A percentile compares a stretch with the other conserved stretches of the same genome.
These are phyloP conservation scores for Dermolepida albohirtum DNA, from an alignment of 2,888 invertebrate species.

Conservation along the genomic window DNA sequence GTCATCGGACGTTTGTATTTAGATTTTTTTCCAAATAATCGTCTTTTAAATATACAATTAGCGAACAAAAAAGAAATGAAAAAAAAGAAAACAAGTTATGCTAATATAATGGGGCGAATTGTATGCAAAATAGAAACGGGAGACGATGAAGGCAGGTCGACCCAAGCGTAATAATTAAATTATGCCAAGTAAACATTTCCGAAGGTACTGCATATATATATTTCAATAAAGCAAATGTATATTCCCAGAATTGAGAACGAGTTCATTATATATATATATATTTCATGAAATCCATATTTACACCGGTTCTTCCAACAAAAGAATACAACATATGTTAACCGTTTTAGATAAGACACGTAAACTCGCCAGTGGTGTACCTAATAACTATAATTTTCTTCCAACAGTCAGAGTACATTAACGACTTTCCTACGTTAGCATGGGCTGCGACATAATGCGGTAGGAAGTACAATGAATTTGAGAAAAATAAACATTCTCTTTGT, in stretches of 20 bases:
- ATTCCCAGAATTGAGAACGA: constrained; percentile 10
- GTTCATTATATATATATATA: constrained; percentile 6
- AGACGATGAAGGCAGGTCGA: constrained; percentile 1
- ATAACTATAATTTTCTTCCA: constrained; percentile 28
- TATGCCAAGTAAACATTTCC: constrained; percentile 4
- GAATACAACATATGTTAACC: constrained; percentile 24
- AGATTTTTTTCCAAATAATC: neutral
- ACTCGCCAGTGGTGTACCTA: constrained; percentile 21
- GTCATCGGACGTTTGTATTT: too few species aligned
- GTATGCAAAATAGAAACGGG: constrained; percentile 17
- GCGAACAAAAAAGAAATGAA: neutral
- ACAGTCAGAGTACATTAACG: constrained; percentile 14
- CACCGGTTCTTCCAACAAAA: constrained; percentile 20
- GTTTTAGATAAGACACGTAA: constrained; percentile 31
- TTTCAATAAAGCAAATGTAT: constrained; percentile 3
- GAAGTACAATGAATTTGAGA: neutral
- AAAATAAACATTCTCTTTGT: too few species aligned
- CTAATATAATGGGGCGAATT: constrained; percentile 2
- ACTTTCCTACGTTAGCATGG: constrained; percentile 16
- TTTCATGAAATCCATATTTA: constrained; percentile 26
- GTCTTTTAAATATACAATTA: neutral
- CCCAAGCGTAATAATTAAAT: constrained; percentile 11
- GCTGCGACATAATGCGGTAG: constrained; percentile 5
- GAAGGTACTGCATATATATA: constrained; percentile 8
- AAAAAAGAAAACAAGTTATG: neutral